Percentiles rank a stretch among this genome's conserved stretches.
phyloP scores from a whole-genome alignment of 2,113 vertebrate species.

The Bostrychus sinensis region DNA sequence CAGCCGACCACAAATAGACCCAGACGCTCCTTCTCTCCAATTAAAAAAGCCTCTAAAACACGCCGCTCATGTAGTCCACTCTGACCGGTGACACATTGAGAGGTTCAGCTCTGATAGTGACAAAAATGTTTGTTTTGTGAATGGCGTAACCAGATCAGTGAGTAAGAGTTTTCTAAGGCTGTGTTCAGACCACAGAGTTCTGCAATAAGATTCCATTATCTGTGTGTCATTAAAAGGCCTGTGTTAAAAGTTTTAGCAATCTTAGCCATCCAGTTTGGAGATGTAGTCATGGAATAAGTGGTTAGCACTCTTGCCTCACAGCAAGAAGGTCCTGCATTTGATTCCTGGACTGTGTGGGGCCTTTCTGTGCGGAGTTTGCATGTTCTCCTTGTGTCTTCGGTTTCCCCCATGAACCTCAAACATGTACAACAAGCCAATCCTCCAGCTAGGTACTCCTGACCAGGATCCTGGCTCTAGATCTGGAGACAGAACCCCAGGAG shows the following conservation, averaged over 20 bases:
- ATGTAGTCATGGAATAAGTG: constrained; percentile 34
- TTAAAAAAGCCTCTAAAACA: constrained; percentile 71
- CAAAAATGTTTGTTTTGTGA: constrained; percentile 61
- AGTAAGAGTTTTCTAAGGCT: constrained; percentile 46
- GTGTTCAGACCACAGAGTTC: constrained; percentile 38
- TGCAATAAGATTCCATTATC: constrained; percentile 70
- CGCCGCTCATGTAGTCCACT: constrained; percentile 57
- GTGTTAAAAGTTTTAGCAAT: constrained; percentile 44
- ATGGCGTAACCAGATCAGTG: constrained; percentile 55
- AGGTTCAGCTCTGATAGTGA: constrained; percentile 40
- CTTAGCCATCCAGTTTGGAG: constrained; percentile 10
- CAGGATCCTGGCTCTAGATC: too few species aligned
- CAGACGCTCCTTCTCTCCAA: constrained; percentile 75
- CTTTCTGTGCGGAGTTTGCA: too few species aligned
- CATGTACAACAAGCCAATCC: too few species aligned
- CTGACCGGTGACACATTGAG: constrained; percentile 60
- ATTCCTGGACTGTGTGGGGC: too few species aligned
- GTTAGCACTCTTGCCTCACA: too few species aligned
- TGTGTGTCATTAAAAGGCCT: constrained; percentile 61
- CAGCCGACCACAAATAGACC: constrained; percentile 81
- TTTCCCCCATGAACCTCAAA: too few species aligned
- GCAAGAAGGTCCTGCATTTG: too few species aligned
- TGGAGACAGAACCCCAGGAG: too few species aligned
- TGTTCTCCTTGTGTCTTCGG: too few species aligned
- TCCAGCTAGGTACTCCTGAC: too few species aligned